Conservation (phyloP, 1,140 invertebrate species). For the Camponotus floridanus region DNA sequence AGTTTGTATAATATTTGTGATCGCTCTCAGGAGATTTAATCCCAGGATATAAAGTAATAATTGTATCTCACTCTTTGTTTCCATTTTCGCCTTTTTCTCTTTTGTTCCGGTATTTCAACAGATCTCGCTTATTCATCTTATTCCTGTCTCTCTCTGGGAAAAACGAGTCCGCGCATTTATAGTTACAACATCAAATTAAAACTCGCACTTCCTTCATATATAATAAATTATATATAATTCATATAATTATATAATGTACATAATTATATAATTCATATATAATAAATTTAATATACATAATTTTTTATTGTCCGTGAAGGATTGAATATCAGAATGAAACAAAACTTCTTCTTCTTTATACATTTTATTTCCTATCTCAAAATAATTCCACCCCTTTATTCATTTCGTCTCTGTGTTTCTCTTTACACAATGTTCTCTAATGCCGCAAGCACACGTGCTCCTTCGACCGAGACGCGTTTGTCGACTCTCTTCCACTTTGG, state of each 20-base stretch:
- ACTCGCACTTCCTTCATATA: not conserved
- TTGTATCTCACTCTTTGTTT: constrained; percentile 10
- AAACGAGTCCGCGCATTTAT: not conserved
- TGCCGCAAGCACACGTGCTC: constrained; percentile 27
- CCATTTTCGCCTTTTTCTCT: not conserved
- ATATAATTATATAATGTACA: too few species aligned
- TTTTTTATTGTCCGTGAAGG: constrained; percentile 1
- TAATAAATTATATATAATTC: too few species aligned
- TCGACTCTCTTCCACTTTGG: constrained; percentile 46
- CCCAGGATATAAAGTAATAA: not conserved
- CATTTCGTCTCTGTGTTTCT: constrained; percentile 18
- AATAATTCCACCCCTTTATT: constrained; percentile 27
- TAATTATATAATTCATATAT: too few species aligned
- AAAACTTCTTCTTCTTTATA: constrained; percentile 23
- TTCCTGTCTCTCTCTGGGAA: not conserved
- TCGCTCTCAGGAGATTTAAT: constrained; percentile 34
- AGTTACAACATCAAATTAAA: constrained; percentile 32
- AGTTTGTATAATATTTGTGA: constrained; percentile 20
- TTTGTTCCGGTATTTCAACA: constrained; percentile 14
- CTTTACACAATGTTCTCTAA: constrained; percentile 9
- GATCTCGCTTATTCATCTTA: constrained; percentile 3
- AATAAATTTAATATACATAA: not conserved
- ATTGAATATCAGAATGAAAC: constrained; percentile 35
- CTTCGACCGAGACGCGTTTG: constrained; percentile 56
- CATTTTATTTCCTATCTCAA: not conserved